Base-by-base conservation (phyloP, 2,113 vertebrate species). In the Bucco capensis region DNA sequence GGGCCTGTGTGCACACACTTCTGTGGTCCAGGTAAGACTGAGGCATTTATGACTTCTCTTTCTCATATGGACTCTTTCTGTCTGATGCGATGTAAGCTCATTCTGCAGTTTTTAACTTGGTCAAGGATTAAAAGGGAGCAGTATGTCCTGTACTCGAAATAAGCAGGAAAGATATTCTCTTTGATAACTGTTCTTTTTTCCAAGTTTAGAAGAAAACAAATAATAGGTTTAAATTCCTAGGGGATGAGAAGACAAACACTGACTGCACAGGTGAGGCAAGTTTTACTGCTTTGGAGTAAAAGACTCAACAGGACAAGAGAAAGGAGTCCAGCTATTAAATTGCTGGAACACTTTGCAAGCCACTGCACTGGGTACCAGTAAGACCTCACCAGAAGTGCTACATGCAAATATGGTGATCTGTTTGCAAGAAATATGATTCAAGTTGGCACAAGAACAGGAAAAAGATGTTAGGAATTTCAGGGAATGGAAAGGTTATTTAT, bases 371-470 rank as follows among this genome's bases (percentile, higher is more conserved):
- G 14, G 16, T 58, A 84, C 46, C 5, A 3, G 40, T 35, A 89
- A 87, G 58, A 84, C 11, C n/a, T 71, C 80, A 72, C 56, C 58
- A 65, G 46, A 87, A 76, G 12, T n/a, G 31, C 54, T 37, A 60
- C 71, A 66, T 25, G 47, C 38, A 89, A 79, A 89, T 84, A 46
- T 12, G 0, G 57, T 53, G 22, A 75, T 47, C 35, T 12, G 3
- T 79, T 90, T 92, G 25, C 49, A 90, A 84, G 80, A 86, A 91
- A 38, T 19, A 70, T 73, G 30, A 91, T 35, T 85, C 42, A 71
- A 70, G 30, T n/a, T 79, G 71, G 50, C 33, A 66, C 23, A 91
- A 87, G 74, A 80, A 87, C 42, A 85, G 87, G 82, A 95, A 94
- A 89, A 80, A 85, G 85, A 76, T 85, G 56, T 31, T 80, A 73